Evolutionary conservation across 92 coral and sea anemone species (phyloP).

Genomic region (Heliopora coerulea): DNA sequence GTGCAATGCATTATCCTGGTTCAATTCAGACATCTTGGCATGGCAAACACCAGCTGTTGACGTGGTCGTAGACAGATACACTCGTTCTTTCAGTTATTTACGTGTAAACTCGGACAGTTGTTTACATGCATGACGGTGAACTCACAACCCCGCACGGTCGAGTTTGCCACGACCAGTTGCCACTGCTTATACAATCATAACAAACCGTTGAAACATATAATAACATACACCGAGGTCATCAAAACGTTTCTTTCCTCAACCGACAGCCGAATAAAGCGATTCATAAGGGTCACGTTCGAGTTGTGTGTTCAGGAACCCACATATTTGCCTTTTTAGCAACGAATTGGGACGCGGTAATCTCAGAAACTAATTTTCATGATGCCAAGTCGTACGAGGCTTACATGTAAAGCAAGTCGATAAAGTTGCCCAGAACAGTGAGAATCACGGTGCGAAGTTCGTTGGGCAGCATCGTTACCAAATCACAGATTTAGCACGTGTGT

Average conservation of each 20-base stretch:
- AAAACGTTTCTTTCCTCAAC: neutral
- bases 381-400: neutral
- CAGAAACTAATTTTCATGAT: constrained; percentile 10
- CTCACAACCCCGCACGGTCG: neutral
- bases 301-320: neutral
- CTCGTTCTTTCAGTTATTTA: neutral
- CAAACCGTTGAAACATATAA: constrained; percentile 17
- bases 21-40: too few relatives aligned
- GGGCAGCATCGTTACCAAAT: neutral
- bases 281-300: neutral
- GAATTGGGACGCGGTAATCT: constrained; percentile 41
- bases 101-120: constrained; percentile 11
- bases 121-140: constrained; percentile 13
- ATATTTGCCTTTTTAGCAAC: constrained; percentile 16
- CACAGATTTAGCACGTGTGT: constrained; percentile 27
- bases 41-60: neutral
- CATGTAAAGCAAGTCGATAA: neutral
- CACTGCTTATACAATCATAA: constrained; percentile 19
- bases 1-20: too few relatives aligned
- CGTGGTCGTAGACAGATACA: neutral
- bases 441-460: neutral
- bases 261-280: neutral
- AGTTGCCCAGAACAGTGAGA: neutral
- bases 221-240: constrained; percentile 7
- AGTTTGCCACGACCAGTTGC: constrained; percentile 23